A percentile compares a stretch with the other conserved stretches of the same genome.
Evolutionary conservation across 2,797 vertebrate species (phyloP).

Genomic region (Characodon lateralis): DNA sequence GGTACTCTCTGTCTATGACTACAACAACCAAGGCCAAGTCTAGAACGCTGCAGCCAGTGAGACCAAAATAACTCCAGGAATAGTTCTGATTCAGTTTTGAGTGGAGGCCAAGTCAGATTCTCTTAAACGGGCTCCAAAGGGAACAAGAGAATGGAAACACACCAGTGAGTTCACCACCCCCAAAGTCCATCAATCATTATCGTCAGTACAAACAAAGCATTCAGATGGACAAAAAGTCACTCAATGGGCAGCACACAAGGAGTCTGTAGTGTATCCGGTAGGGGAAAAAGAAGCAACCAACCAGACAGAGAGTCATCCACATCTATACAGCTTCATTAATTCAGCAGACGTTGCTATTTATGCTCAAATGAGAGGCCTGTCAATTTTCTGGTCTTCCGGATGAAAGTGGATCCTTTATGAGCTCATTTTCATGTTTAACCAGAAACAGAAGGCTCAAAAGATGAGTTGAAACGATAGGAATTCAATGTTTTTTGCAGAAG

Average conservation of each 20-base stretch:
- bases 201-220: constrained; percentile 75
- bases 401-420: constrained; percentile 43
- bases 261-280: constrained; percentile 78
- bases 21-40: constrained; percentile 52
- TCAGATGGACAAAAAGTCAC: constrained; percentile 76
- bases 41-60: constrained; percentile 40
- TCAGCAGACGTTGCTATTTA: constrained; percentile 63
- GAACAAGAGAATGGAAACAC: constrained; percentile 67
- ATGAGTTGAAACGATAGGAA: constrained; percentile 15
- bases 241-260: constrained; percentile 77
- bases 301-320: constrained; percentile 70
- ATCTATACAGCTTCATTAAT: constrained; percentile 75
- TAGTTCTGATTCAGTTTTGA: constrained; percentile 66
- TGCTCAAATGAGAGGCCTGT: constrained; percentile 56
- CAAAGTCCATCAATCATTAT: constrained; percentile 80
- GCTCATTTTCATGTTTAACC: constrained; percentile 24
- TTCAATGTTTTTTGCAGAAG: constrained; percentile 15
- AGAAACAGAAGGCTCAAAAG: constrained; percentile 19
- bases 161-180: constrained; percentile 51
- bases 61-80: constrained; percentile 75
- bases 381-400: constrained; percentile 42
- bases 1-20: constrained; percentile 65
- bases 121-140: constrained; percentile 55
- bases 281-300: constrained; percentile 65
- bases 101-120: constrained; percentile 64